Base-by-base conservation (phyloP, 1,140 invertebrate genomes). In the Homarus americanus region DNA sequence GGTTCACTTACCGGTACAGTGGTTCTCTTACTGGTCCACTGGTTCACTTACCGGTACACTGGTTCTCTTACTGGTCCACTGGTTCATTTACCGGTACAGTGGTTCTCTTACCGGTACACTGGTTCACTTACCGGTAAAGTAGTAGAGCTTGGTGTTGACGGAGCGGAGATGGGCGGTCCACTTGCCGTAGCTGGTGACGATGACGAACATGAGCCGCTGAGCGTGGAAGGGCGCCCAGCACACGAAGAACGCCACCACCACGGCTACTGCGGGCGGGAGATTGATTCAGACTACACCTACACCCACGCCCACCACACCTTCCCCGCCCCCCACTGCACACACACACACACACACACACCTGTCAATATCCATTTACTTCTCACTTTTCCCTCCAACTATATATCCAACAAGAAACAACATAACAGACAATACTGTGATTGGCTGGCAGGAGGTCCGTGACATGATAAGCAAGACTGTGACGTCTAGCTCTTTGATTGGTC, bases 171-270 rank as follows among this genome's bases (percentile, higher is more conserved):
- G 41, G 20, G 36, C 15, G 7, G 84, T 91, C 91, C 91, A 91
- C 24, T 78, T 94, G 84, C 87, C 93, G 92, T 93, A 94, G 91
- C 91, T 93, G 80, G 95, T 95, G 4, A 96, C 95, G 93, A 97
- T 97, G 82, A 97, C 96, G 44, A 96, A 96, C 91, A 98, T 95
- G 28, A 98, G 95, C 28, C 98, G 94, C 94, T 98, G 98, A 36
- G 97, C 96, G 93, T 98, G 98, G 94, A 98, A 98, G n/a, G 98
- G 98, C 2, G 97, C 97, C 98, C 98, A 98, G 94, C 97, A 98
- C 28, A 98, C 95, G 95, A 98, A 98, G 95, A 99, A 99, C 20
- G 97, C 97, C 69, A 98, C 96, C 40, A 98, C 97, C 38, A 99
- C 97, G 34, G 97, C 97, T 91, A 98, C 98, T 99, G 96, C 63